Evolutionary conservation across 2,797 vertebrate genomes (phyloP).

Genomic region (Clarias fuscus): DNA sequence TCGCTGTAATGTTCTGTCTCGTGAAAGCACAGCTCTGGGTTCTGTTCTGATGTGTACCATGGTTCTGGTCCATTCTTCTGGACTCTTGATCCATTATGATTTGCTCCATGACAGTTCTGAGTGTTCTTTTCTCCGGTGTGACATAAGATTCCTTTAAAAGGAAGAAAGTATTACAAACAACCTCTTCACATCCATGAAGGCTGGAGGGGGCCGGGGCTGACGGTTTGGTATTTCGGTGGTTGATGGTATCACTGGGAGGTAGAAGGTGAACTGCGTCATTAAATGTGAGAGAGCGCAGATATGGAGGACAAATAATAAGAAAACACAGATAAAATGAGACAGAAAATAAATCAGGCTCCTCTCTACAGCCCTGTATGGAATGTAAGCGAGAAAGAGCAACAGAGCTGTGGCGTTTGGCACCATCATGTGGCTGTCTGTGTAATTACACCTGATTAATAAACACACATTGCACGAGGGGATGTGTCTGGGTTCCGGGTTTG

Average conservation of each 20-base stretch:
- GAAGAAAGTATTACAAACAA: not conserved
- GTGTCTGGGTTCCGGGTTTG: not conserved
- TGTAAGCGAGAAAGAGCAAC: not conserved
- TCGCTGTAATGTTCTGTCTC: not conserved
- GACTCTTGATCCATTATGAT: not conserved
- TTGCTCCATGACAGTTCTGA: not conserved
- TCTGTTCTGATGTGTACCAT: not conserved
- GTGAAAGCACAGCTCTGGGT: not conserved
- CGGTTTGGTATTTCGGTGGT: not conserved
- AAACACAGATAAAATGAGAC: not conserved
- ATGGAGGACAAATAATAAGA: not conserved
- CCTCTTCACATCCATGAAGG: not conserved
- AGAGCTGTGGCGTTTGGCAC: constrained; percentile 10
- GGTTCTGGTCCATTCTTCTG: not conserved
- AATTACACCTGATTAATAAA: constrained; percentile 8
- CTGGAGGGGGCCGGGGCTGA: not conserved
- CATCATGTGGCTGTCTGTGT: constrained; percentile 37
- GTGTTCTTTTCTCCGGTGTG: not conserved
- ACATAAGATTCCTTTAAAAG: not conserved
- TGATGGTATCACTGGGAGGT: not conserved
- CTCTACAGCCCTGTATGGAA: not conserved
- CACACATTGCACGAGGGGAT: not conserved
- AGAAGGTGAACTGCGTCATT: not conserved
- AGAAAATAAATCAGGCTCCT: not conserved
- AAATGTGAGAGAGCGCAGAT: not conserved